A percentile compares a stretch with the other conserved stretches of the same genome.
Evolutionary conservation across 2,888 invertebrate species (phyloP).

Genomic region (Myathropa florea): DNA sequence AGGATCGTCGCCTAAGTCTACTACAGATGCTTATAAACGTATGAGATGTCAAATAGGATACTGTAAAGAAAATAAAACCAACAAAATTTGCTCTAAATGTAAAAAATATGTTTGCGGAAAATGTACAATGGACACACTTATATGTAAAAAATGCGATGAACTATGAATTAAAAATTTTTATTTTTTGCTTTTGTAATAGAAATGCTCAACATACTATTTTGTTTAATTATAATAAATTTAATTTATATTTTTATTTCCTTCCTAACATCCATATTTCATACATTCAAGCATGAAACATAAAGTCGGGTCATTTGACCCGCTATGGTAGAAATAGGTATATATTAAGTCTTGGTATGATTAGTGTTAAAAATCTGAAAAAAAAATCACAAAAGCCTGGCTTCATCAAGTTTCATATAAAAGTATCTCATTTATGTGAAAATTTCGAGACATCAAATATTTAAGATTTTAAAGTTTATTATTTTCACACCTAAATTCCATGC

Average conservation of each 20-base stretch:
- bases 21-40: constrained; percentile 35
- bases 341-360: no score
- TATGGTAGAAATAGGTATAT: no score
- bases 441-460: no score
- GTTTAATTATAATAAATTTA: constrained; percentile 37
- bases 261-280: constrained; percentile 38
- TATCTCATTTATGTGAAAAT: no score
- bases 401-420: no score
- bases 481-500: no score
- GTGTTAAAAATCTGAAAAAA: no score
- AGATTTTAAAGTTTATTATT: no score
- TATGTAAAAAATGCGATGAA: constrained; percentile 57
- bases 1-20: constrained; percentile 41
- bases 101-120: constrained; percentile 59
- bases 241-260: constrained; percentile 14
- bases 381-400: no score
- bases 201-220: constrained; percentile 16
- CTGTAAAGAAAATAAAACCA: no score
- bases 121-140: no score
- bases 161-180: constrained; percentile 42
- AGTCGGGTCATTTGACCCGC: no score
- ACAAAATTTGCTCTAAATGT: constrained; percentile 42
- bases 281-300: constrained; percentile 10
- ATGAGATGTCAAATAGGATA: constrained; percentile 59
- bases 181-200: constrained; percentile 39